Conservation (phyloP, 2,113 vertebrate genomes). For the Engraulis encrasicolus region DNA sequence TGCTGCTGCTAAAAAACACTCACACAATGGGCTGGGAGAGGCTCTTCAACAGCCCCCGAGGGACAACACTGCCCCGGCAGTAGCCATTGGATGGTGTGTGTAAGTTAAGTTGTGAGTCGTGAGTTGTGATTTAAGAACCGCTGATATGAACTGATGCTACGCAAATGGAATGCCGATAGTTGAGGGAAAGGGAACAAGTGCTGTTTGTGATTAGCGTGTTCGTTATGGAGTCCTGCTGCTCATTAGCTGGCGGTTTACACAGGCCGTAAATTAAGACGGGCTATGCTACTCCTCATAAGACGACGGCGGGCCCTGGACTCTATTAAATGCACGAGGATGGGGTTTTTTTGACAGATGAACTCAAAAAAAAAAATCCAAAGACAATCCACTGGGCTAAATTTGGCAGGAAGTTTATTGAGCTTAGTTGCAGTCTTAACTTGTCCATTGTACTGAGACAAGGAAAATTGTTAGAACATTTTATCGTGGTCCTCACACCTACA, state of each 20-base stretch:
- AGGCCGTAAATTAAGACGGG: slow-evolving; percentile 13
- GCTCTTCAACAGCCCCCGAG: background rate
- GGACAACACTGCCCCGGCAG: background rate
- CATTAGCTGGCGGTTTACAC: slow-evolving; percentile 14
- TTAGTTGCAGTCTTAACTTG: background rate
- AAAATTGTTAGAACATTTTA: background rate
- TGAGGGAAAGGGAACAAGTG: background rate
- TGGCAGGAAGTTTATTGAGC: background rate
- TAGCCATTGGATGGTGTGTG: background rate
- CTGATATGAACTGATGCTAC: background rate
- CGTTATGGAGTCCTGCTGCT: background rate
- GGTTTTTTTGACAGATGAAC: background rate
- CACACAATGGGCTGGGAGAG: background rate
- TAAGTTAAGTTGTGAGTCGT: background rate
- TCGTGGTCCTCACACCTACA: background rate
- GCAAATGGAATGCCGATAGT: background rate
- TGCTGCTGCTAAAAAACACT: background rate
- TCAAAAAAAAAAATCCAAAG: background rate
- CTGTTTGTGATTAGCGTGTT: background rate
- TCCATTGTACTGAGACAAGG: too few relatives aligned
- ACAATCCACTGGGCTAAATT: background rate
- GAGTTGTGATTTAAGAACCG: too few relatives aligned
- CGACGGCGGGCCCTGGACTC: background rate
- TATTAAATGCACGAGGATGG: background rate
- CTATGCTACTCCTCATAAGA: slow-evolving; percentile 1